These are phyloP conservation scores for Meriones psammophilus DNA, from an alignment of 2,797 vertebrate genomes.

Conservation along the genomic window DNA sequence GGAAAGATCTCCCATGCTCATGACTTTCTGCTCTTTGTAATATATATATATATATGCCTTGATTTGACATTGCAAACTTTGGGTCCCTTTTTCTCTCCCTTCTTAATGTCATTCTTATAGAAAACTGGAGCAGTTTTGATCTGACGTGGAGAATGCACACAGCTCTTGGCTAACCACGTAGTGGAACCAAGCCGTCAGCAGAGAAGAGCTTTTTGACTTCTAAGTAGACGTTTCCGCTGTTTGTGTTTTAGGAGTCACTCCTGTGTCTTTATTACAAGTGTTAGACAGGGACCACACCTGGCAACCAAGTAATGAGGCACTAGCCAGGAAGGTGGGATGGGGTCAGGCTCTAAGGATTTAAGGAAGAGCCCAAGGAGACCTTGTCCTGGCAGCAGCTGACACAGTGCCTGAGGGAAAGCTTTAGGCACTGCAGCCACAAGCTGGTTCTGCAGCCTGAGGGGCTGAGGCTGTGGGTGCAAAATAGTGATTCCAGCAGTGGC, in stretches of 20 bases:
- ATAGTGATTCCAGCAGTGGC: background rate
- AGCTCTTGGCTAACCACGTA: background rate
- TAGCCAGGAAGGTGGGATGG: constrained; percentile 52
- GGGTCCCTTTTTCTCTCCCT: background rate
- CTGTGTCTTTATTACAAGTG: constrained; percentile 82
- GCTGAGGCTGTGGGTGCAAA: constrained; percentile 3
- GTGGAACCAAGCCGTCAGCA: background rate
- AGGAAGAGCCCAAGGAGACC: constrained; percentile 44
- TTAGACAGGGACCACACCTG: constrained; percentile 72
- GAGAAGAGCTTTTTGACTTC: background rate
- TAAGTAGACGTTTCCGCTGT: background rate
- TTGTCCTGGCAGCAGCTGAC: constrained; percentile 68
- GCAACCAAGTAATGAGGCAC: constrained; percentile 63
- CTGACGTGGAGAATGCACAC: background rate
- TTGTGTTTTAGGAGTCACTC: constrained; percentile 42
- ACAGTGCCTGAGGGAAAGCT: constrained; percentile 32
- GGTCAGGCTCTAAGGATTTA: constrained; percentile 63
- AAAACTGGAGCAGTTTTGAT: constrained; percentile 20
- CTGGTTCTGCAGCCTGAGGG: constrained; percentile 48
- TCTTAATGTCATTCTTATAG: constrained; percentile 18
- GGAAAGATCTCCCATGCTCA: no score
- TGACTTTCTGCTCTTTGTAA: background rate
- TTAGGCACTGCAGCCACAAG: constrained; percentile 30
- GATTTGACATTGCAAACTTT: background rate
- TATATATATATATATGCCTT: background rate